A percentile compares a stretch with the other conserved stretches of the same genome.
These are phyloP conservation scores for Ispidina picta DNA, from an alignment of 2,797 vertebrate genomes.

Conservation along the genomic window DNA sequence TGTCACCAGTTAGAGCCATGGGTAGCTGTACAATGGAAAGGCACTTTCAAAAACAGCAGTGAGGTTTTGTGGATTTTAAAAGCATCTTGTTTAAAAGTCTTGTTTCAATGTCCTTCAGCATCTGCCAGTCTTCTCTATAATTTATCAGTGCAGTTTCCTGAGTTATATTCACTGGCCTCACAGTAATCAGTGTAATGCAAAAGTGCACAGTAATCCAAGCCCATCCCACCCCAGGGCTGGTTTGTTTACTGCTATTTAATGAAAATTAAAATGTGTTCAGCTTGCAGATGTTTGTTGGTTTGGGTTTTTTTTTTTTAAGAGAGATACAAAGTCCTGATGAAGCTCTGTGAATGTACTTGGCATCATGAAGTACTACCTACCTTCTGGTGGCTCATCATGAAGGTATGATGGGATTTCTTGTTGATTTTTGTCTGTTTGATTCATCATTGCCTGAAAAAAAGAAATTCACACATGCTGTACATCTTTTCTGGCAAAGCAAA, in stretches of 20 bases:
- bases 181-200: neutral
- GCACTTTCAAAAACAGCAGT: neutral
- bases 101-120: neutral
- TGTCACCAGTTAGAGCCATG: neutral
- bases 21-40: neutral
- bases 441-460: constrained; percentile 86
- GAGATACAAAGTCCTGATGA: neutral
- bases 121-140: neutral
- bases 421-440: constrained; percentile 85
- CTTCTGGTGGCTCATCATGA: constrained; percentile 85
- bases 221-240: neutral
- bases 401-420: constrained; percentile 86
- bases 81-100: neutral
- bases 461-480: constrained; percentile 20
- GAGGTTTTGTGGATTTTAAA: neutral
- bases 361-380: constrained; percentile 69
- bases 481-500: neutral
- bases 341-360: neutral
- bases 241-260: neutral
- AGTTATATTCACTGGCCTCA: neutral
- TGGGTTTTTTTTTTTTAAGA: neutral
- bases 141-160: neutral
- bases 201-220: neutral
- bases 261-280: neutral
- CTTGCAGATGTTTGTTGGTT: neutral